Conservation (phyloP, 2,888 invertebrate species). For the Cosmia pyralina region DNA sequence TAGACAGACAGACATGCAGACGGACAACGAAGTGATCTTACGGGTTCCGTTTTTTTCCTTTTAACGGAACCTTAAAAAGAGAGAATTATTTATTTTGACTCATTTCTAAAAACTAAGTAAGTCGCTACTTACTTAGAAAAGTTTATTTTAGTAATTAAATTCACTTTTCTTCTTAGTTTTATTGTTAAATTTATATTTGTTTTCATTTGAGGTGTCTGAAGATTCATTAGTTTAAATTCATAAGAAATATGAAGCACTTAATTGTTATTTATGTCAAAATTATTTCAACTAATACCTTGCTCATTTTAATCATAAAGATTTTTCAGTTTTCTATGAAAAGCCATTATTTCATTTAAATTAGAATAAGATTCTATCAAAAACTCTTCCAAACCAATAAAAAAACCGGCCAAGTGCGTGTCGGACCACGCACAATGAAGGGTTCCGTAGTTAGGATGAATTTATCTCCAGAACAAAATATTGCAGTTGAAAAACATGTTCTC, state of each 20-base stretch:
- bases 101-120: background rate
- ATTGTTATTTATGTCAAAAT: constrained; percentile 18
- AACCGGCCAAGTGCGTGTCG: no score
- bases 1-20: no score
- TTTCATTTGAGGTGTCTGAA: background rate
- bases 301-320: constrained; percentile 12
- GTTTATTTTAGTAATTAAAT: background rate
- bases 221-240: constrained; percentile 13
- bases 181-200: no score
- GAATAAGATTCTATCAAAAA: background rate
- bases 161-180: background rate
- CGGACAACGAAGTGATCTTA: no score
- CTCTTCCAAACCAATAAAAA: no score
- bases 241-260: constrained; percentile 28
- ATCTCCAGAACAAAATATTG: no score
- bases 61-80: no score
- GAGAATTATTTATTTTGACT: background rate
- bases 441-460: no score
- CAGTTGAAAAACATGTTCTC: no score
- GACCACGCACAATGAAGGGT: no score
- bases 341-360: constrained; percentile 10
- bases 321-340: constrained; percentile 10
- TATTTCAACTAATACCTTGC: background rate
- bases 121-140: background rate
- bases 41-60: no score